phyloP scores from a whole-genome alignment of 2,797 vertebrate genomes.

The Pseudopleuronectes americanus region DNA sequence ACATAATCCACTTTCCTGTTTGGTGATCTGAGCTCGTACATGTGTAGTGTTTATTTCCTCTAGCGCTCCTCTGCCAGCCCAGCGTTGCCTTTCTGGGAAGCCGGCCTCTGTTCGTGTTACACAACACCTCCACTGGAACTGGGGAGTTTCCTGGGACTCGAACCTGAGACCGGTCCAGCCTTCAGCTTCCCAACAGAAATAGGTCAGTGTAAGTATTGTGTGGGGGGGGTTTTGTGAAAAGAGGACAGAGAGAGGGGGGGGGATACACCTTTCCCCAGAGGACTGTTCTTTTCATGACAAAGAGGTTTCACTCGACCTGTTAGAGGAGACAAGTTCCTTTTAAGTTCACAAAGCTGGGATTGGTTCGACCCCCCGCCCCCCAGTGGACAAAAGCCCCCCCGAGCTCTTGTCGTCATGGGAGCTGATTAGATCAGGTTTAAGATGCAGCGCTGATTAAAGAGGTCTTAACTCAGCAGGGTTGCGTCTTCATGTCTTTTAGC shows the following conservation, averaged over 20 bases:
- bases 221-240: conserved; percentile 20
- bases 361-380: conserved; percentile 34
- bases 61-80: not conserved
- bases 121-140: conserved; percentile 49
- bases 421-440: conserved; percentile 59
- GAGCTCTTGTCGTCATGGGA: conserved; percentile 8
- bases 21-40: too few species aligned
- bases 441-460: conserved; percentile 15
- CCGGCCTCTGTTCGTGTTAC: conserved; percentile 26
- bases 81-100: not conserved
- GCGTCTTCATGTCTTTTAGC: not conserved
- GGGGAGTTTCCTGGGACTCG: conserved; percentile 48
- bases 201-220: conserved; percentile 44
- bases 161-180: conserved; percentile 26
- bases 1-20: too few species aligned
- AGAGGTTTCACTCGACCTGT: conserved; percentile 16
- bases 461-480: conserved; percentile 32
- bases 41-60: not conserved
- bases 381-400: conserved; percentile 26
- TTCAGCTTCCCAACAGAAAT: conserved; percentile 38
- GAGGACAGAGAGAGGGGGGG: conserved; percentile 15
- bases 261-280: conserved; percentile 42
- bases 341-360: conserved; percentile 13
- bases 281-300: conserved; percentile 43
- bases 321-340: conserved; percentile 24